phyloP scores from a whole-genome alignment of 2,888 invertebrate species.

The Diaphora mendica region DNA sequence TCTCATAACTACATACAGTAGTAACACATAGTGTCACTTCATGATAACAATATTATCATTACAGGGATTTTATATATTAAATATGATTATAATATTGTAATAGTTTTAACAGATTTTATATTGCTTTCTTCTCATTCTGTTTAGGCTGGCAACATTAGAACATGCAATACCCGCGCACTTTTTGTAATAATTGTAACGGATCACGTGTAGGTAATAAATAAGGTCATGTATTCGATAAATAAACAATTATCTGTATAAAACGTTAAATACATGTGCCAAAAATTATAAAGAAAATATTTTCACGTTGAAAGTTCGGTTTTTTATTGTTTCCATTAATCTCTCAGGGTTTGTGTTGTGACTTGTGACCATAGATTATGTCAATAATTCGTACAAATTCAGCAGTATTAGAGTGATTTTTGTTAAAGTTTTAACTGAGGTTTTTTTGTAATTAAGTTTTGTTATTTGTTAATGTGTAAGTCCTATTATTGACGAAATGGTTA shows the following conservation, averaged over 20 bases:
- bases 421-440: constrained; percentile 84
- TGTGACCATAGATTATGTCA: constrained; percentile 72
- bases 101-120: constrained; percentile 78
- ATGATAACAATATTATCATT: constrained; percentile 84
- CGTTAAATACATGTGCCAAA: constrained; percentile 80
- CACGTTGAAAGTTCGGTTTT: constrained; percentile 32
- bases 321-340: constrained; percentile 24
- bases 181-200: constrained; percentile 52
- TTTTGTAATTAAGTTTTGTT: constrained; percentile 83
- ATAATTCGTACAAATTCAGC: constrained; percentile 85
- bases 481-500: constrained; percentile 64
- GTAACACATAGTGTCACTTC: constrained; percentile 74
- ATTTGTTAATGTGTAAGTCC: constrained; percentile 77
- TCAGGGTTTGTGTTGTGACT: constrained; percentile 66
- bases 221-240: constrained; percentile 61
- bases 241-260: constrained; percentile 59
- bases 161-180: constrained; percentile 47
- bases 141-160: constrained; percentile 58
- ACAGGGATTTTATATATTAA: constrained; percentile 86
- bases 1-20: constrained; percentile 51
- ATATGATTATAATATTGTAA: constrained; percentile 81
- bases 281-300: constrained; percentile 48
- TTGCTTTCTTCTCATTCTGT: constrained; percentile 69
- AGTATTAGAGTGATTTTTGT: constrained; percentile 87
- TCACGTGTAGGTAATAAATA: constrained; percentile 53